Conservation (phyloP, 2,797 vertebrate species). For the Borostomias antarcticus region DNA sequence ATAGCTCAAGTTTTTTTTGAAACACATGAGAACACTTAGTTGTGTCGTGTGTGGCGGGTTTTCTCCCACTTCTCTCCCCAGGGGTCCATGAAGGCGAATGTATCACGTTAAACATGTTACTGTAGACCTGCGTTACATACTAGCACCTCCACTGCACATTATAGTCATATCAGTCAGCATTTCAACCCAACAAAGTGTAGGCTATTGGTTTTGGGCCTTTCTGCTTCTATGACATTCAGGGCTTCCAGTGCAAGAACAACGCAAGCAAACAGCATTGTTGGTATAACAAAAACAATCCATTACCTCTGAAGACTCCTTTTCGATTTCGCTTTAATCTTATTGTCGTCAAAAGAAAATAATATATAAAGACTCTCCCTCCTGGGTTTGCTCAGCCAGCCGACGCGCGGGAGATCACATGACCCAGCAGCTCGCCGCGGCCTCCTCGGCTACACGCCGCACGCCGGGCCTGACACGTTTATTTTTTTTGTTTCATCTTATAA, state of each 20-base stretch:
- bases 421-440: constrained; percentile 37
- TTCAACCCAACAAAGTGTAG: too few relatives aligned
- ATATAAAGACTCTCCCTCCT: constrained; percentile 38
- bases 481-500: constrained; percentile 49
- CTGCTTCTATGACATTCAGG: background rate
- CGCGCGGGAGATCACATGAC: constrained; percentile 17
- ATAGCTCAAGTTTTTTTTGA: background rate
- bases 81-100: too few relatives aligned
- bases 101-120: too few relatives aligned
- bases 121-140: too few relatives aligned
- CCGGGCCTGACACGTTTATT: constrained; percentile 40
- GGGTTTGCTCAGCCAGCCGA: constrained; percentile 48
- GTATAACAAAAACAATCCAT: constrained; percentile 36
- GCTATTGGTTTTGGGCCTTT: background rate
- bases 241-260: constrained; percentile 34
- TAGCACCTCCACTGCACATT: too few relatives aligned
- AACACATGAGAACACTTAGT: too few relatives aligned
- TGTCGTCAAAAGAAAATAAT: constrained; percentile 44
- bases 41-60: too few relatives aligned
- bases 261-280: constrained; percentile 54
- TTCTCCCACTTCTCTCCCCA: too few relatives aligned
- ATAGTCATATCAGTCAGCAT: too few relatives aligned
- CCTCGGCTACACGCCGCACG: constrained; percentile 25
- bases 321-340: constrained; percentile 48
- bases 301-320: constrained; percentile 24